A percentile compares a stretch with the other conserved stretches of the same genome.
These are phyloP conservation scores for Plebejus melissa DNA, from an alignment of 2,888 invertebrate genomes.

Conservation along the genomic window DNA sequence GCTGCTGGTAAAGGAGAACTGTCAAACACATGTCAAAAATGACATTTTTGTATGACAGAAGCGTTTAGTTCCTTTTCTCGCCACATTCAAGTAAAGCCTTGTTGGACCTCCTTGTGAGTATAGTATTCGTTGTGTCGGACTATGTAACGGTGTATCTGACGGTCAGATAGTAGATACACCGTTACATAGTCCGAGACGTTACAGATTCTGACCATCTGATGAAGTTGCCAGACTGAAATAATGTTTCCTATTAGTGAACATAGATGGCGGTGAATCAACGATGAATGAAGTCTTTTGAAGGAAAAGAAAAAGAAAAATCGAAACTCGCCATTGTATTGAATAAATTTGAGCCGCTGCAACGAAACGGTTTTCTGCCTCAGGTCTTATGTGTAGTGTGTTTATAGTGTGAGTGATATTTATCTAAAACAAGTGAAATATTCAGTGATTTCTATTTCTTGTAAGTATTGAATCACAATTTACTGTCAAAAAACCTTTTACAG, in stretches of 20 bases:
- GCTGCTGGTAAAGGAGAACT: too few relatives aligned
- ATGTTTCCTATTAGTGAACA: constrained; percentile 29
- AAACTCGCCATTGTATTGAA: constrained; percentile 48
- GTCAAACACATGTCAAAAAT: too few relatives aligned
- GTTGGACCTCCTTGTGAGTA: too few relatives aligned
- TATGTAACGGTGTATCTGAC: too few relatives aligned
- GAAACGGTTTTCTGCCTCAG: constrained; percentile 75
- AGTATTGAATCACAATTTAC: constrained; percentile 49
- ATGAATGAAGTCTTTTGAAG: constrained; percentile 40
- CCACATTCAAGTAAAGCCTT: too few relatives aligned
- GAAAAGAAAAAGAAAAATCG: constrained; percentile 56
- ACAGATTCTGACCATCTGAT: not conserved
- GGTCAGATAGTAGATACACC: too few relatives aligned
- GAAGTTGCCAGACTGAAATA: constrained; percentile 24
- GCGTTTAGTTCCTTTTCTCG: too few relatives aligned
- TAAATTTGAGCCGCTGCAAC: constrained; percentile 54
- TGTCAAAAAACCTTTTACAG: constrained; percentile 32
- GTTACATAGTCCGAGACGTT: too few relatives aligned
- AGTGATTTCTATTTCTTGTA: constrained; percentile 66
- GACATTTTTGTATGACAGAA: too few relatives aligned
- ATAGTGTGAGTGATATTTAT: constrained; percentile 64
- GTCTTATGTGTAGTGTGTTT: constrained; percentile 73
- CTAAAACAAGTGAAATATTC: constrained; percentile 54
- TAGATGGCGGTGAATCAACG: constrained; percentile 52
- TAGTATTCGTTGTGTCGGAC: too few relatives aligned